Evolutionary conservation across 2,888 invertebrate genomes (phyloP).

Genomic region (Oasisia sp.): DNA sequence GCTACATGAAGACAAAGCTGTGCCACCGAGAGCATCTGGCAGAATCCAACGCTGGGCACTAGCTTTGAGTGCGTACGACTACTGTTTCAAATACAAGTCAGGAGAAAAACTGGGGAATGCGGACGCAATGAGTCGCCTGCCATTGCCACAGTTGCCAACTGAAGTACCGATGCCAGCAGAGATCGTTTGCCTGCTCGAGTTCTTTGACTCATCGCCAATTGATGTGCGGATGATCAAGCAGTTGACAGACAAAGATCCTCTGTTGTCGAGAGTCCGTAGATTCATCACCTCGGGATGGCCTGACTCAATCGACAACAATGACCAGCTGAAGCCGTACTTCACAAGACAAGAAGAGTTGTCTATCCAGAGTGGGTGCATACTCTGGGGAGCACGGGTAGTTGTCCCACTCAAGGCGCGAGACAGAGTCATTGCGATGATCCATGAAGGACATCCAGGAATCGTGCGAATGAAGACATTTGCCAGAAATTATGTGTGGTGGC

Average conservation of each 20-base stretch:
- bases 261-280: background rate
- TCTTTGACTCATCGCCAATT: background rate
- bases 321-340: background rate
- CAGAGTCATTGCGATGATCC: background rate
- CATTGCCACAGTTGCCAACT: background rate
- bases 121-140: conserved; percentile 26
- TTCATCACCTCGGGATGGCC: background rate
- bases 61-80: no score
- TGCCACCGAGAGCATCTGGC: no score
- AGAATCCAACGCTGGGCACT: no score
- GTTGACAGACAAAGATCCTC: background rate
- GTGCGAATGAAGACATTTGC: conserved; percentile 13
- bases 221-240: background rate
- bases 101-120: background rate
- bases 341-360: background rate
- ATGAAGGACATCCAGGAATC: background rate
- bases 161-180: background rate
- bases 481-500: no score
- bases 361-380: background rate
- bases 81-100: no score
- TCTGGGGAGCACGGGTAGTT: background rate
- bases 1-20: conserved; percentile 21
- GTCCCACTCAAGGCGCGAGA: background rate
- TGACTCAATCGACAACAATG: background rate
- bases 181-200: background rate